Evolutionary conservation across 2,797 vertebrate species (phyloP).

Genomic region (Crocodylus rhombifer): DNA sequence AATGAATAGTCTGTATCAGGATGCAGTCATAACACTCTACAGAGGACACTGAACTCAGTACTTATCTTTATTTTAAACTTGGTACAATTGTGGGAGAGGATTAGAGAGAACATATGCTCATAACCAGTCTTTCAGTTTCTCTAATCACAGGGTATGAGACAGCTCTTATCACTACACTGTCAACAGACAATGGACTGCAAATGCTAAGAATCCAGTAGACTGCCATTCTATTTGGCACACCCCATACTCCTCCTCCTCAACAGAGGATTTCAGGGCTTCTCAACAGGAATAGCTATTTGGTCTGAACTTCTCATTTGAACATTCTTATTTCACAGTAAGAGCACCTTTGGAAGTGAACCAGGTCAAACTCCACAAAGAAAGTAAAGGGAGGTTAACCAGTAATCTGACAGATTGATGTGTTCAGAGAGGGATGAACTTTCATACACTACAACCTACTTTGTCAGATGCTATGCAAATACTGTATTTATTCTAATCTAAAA

Average conservation of each 20-base stretch:
- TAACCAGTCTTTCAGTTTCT: background rate
- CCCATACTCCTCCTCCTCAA: background rate
- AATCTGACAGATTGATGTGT: too few relatives aligned
- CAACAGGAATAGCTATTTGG: too few relatives aligned
- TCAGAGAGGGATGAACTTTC: too few relatives aligned
- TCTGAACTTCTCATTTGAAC: too few relatives aligned
- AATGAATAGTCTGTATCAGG: background rate
- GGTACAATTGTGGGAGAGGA: background rate
- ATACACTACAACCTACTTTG: too few relatives aligned
- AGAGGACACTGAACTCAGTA: background rate
- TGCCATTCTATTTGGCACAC: background rate
- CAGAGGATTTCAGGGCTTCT: background rate
- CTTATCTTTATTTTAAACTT: background rate
- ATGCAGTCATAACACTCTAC: background rate
- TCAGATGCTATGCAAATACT: too few relatives aligned
- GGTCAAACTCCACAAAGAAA: too few relatives aligned
- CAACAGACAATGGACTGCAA: background rate
- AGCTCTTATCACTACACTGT: background rate
- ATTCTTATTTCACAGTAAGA: too few relatives aligned
- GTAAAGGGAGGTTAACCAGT: too few relatives aligned
- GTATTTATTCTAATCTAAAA: too few relatives aligned
- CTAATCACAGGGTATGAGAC: background rate
- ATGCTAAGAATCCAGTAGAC: background rate
- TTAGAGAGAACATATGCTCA: fast-evolving
- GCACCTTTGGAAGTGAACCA: too few relatives aligned